Evolutionary conservation across 2,888 invertebrate species (phyloP), one percentile per base, ranked within the genome.

Genomic region (Phengaris arion): DNA sequence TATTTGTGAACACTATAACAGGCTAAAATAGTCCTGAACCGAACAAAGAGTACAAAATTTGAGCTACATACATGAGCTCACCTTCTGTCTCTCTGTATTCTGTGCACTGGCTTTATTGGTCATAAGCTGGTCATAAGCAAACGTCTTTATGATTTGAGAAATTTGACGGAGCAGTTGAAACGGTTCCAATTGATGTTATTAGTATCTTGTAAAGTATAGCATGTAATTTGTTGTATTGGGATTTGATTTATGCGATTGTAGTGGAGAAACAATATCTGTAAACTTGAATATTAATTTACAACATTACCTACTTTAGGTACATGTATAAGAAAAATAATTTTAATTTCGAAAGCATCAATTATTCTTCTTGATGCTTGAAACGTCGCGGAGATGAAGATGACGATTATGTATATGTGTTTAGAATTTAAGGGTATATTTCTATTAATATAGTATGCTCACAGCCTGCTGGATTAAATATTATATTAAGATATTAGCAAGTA

Each of bases 121-220:
- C n/a, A 35, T 70, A 70, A 70, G 15, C 51, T 51, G 70, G 51
- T 48, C n/a, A 35, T 70, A 70, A 70, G 15, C 51, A 70, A 70
- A 51, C 52, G 51, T 70, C 52, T 70, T 70, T 70, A 70, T 70
- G 70, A 70, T 51, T 70, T n/a, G 70, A 22, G 70, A 48, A 48
- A 15, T 70, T 70, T 51, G 70, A 51, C 22, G 70, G 70, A 12
- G 15, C 12, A 15, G 15, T 52, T 70, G 70, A 70, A 70, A 70
- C 15, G 10, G 70, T 51, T 52, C 70, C 22, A 70, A 70, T 51
- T 48, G 22, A 70, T 52, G n/a, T 70, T 12, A 70, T 52, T 70
- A 46, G 45, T 46, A 7, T 46, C 68, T 68, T 46, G 46, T 59
- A 22, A 22, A 46, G 8, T 68, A 68, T 46, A 13, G 45, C 5